A percentile compares a stretch with the other conserved stretches of the same genome.
Conservation (phyloP, 2,113 vertebrate genomes). For the Pampusana beccarii region DNA sequence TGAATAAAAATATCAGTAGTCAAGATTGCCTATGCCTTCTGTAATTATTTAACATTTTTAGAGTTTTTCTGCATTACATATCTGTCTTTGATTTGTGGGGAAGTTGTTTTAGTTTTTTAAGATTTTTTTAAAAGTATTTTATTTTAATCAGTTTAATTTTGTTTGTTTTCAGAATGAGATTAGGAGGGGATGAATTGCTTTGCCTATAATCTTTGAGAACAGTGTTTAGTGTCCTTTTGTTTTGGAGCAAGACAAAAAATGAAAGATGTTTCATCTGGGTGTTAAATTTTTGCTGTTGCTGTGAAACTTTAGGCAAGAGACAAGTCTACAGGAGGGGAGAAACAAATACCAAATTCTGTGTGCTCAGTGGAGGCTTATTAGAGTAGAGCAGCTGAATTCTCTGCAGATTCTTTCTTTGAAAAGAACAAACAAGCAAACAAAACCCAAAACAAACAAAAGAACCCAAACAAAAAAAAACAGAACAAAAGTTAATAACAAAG, state of each 20-base stretch:
- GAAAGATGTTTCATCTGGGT: background rate
- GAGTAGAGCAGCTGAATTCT: background rate
- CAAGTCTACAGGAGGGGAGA: background rate
- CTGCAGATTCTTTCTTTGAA: background rate
- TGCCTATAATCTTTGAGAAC: background rate
- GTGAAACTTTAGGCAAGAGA: background rate
- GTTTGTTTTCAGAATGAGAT: background rate
- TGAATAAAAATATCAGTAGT: background rate
- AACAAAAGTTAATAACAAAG: background rate
- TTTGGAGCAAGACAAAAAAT: background rate
- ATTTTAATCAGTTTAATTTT: background rate
- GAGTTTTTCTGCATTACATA: background rate
- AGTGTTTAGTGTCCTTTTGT: background rate
- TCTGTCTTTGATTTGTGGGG: background rate
- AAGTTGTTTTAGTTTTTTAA: background rate
- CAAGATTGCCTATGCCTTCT: background rate
- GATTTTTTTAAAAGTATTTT: background rate
- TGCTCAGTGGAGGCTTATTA: background rate
- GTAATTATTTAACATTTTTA: background rate
- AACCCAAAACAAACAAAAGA: too few species aligned
- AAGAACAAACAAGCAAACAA: background rate
- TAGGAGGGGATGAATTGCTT: background rate
- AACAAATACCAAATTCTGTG: background rate
- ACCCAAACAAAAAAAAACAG: too few species aligned
- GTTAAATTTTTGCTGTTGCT: background rate